phyloP scores from a whole-genome alignment of 1,140 invertebrate genomes.

The Lucilia sericata region DNA sequence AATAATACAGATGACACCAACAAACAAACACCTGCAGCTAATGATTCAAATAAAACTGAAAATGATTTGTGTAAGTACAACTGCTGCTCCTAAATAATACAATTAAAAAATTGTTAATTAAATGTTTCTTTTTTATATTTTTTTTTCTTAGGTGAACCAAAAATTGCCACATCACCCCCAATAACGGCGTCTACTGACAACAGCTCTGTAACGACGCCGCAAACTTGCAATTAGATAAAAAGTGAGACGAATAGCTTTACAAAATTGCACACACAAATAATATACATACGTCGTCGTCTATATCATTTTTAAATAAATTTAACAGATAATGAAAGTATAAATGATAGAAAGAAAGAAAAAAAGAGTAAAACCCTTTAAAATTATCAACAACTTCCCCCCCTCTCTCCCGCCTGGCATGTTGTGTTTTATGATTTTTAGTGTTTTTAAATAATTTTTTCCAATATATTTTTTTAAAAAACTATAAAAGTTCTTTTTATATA shows the following conservation, averaged over 20 bases:
- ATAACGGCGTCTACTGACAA: constrained; percentile 55
- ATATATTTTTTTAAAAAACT: not conserved
- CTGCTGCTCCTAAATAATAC: too few species aligned
- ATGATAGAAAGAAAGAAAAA: not conserved
- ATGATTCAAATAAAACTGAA: constrained; percentile 54
- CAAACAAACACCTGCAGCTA: constrained; percentile 27
- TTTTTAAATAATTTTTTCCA: not conserved
- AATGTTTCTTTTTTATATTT: not conserved
- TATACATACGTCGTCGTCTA: not conserved
- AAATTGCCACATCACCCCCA: constrained; percentile 55
- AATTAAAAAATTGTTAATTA: not conserved
- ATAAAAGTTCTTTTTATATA: constrained; percentile 13
- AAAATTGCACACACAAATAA: constrained; percentile 35
- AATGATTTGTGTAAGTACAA: constrained; percentile 63
- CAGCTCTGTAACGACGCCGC: constrained; percentile 57
- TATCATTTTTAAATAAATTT: constrained; percentile 21
- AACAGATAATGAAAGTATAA: not conserved
- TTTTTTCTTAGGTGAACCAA: constrained; percentile 56
- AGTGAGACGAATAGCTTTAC: not conserved
- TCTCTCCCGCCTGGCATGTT: constrained; percentile 13
- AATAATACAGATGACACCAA: constrained; percentile 39
- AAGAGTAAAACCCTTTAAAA: constrained; percentile 7
- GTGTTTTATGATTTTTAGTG: constrained; percentile 26
- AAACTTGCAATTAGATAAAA: constrained; percentile 58
- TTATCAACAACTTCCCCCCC: not conserved